These are phyloP conservation scores for Alligator sinensis DNA, from an alignment of 2,113 vertebrate genomes.

Conservation along the genomic window DNA sequence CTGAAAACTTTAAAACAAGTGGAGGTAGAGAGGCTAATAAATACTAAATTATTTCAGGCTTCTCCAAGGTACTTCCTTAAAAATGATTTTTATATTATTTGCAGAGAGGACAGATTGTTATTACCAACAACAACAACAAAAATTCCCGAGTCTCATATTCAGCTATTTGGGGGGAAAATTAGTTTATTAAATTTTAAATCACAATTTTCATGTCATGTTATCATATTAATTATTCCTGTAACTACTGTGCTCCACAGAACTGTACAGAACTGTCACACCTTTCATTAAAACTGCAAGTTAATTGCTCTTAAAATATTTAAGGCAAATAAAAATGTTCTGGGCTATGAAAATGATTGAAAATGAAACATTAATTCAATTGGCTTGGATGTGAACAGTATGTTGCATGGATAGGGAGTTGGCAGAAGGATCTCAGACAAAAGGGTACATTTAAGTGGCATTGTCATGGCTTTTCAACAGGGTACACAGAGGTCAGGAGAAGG, in stretches of 20 bases:
- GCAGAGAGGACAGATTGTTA: neutral
- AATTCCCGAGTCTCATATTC: conserved; percentile 16
- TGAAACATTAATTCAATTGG: conserved; percentile 46
- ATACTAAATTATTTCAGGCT: neutral
- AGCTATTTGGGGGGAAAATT: neutral
- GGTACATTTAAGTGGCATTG: rapidly evolving
- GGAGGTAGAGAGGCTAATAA: neutral
- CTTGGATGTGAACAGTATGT: neutral
- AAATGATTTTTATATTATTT: neutral
- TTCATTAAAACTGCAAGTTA: conserved; percentile 48
- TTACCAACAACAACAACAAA: neutral
- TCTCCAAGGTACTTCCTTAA: neutral
- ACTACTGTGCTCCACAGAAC: neutral
- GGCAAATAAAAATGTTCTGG: conserved; percentile 33
- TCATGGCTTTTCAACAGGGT: rapidly evolving
- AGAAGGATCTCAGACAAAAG: neutral
- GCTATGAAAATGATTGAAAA: conserved; percentile 53
- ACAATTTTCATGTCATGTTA: conserved; percentile 28
- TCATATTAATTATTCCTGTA: conserved; percentile 58
- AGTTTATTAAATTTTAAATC: conserved; percentile 59
- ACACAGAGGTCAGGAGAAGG: neutral
- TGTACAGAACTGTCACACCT: conserved; percentile 23
- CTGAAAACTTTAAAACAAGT: conserved; percentile 22
- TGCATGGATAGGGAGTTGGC: neutral
- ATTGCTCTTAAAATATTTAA: conserved; percentile 70